These are phyloP conservation scores for Heliocidaris erythrogramma DNA, from an alignment of 35 echinoderm and acorn worm species.

Conservation along the genomic window DNA sequence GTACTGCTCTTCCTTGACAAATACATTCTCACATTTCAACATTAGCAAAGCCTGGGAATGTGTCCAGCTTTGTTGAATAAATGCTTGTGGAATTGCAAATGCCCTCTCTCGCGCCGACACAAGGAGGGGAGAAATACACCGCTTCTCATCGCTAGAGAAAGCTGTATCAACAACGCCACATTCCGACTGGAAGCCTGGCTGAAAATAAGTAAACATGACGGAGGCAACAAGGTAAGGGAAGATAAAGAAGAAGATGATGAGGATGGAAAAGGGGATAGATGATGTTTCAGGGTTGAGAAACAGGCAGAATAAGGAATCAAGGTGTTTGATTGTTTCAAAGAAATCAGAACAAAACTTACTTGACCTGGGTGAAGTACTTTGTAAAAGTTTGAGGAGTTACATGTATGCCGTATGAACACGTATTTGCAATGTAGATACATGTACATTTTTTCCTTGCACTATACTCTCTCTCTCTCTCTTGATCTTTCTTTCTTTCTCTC, in stretches of 20 bases:
- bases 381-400: neutral
- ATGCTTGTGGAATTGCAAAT: slow-evolving; percentile 11
- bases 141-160: neutral
- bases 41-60: slow-evolving; percentile 1
- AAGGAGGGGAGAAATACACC: neutral
- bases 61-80: neutral
- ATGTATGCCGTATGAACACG: neutral
- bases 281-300: neutral
- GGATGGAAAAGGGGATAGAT: neutral
- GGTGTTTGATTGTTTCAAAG: neutral
- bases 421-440: no score
- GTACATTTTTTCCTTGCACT: neutral
- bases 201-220: neutral
- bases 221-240: neutral
- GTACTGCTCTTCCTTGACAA: neutral
- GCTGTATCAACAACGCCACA: neutral
- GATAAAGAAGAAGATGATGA: neutral
- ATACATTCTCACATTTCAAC: neutral
- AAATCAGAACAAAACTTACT: neutral
- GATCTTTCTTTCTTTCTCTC: neutral
- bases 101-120: neutral
- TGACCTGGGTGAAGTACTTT: neutral
- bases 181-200: neutral
- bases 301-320: neutral
- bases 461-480: neutral